phyloP scores from a whole-genome alignment of 2,888 invertebrate genomes.

The Junonia oenone region DNA sequence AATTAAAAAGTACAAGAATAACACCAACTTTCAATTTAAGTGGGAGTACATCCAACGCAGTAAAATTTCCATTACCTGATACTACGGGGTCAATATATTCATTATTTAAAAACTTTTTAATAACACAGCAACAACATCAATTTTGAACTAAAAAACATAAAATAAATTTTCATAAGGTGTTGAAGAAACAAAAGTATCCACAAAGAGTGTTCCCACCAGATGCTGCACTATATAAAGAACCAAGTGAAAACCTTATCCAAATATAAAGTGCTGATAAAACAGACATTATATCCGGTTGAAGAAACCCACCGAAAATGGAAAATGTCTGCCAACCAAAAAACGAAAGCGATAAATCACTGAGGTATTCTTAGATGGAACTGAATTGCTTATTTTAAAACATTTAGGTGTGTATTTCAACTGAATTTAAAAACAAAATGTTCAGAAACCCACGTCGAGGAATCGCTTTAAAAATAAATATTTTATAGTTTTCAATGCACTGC shows the following conservation, averaged over 20 bases:
- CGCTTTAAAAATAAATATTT: background rate
- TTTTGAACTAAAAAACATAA: background rate
- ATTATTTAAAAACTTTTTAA: too few relatives aligned
- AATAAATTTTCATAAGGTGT: background rate
- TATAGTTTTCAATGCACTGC: too few relatives aligned
- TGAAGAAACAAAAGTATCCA: background rate
- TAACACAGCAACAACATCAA: too few relatives aligned
- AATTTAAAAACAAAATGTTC: background rate
- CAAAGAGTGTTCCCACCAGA: background rate
- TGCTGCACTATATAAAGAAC: background rate
- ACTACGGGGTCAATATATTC: too few relatives aligned
- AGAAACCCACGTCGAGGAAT: fast-evolving
- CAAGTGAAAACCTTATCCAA: background rate
- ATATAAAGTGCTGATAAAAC: slow-evolving; percentile 13
- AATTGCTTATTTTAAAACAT: background rate
- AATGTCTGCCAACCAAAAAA: background rate
- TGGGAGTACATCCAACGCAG: too few relatives aligned
- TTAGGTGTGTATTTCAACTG: background rate
- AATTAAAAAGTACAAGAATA: too few relatives aligned
- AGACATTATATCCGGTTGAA: slow-evolving; percentile 14
- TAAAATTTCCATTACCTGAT: too few relatives aligned
- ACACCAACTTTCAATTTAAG: too few relatives aligned
- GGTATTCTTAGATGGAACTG: slow-evolving; percentile 5
- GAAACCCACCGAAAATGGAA: slow-evolving; percentile 2
- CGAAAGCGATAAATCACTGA: slow-evolving; percentile 16